These are phyloP conservation scores for Drosophila quasianomalipes DNA, from an alignment of 2,888 invertebrate species.

Conservation along the genomic window DNA sequence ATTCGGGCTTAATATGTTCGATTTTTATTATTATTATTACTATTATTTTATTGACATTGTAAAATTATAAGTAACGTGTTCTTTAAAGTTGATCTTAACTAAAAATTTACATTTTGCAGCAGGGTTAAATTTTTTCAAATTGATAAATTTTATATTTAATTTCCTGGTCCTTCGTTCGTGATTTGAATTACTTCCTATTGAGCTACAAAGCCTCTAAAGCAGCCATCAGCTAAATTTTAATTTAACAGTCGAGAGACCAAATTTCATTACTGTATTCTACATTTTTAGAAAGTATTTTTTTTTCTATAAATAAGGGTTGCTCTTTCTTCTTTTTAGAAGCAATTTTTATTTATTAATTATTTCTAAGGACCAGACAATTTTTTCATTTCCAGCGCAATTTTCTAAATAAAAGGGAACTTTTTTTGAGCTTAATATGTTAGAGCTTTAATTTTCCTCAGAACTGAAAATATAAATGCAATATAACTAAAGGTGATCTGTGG, in stretches of 20 bases:
- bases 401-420: neutral
- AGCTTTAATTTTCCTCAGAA: neutral
- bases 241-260: neutral
- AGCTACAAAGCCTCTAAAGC: neutral
- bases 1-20: neutral
- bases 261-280: neutral
- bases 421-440: neutral
- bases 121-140: neutral
- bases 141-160: neutral
- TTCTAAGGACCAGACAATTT: no score
- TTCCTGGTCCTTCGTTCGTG: no score
- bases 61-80: neutral
- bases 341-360: no score
- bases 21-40: neutral
- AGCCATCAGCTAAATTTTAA: no score
- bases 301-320: neutral
- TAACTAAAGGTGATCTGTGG: neutral
- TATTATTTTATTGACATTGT: neutral
- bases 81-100: neutral
- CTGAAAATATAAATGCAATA: no score
- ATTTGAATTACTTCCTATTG: neutral
- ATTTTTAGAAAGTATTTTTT: neutral
- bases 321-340: neutral
- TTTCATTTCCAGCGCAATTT: neutral
- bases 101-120: neutral